These are phyloP conservation scores for Plectropomus leopardus DNA, from an alignment of 2,113 vertebrate species.

Conservation along the genomic window DNA sequence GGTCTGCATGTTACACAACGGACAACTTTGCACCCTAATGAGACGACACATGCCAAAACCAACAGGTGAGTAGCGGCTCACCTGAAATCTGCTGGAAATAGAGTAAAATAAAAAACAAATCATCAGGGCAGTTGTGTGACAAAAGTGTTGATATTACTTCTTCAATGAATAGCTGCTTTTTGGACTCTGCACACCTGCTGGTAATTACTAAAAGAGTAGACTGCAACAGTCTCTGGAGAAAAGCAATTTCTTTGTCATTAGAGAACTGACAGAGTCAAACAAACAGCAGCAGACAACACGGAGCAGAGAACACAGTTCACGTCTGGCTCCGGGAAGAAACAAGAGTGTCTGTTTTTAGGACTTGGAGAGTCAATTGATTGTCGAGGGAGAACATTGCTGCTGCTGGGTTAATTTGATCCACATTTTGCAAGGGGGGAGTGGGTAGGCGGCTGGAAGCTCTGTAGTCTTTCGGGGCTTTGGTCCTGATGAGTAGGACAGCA, in stretches of 20 bases:
- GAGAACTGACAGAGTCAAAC: conserved; percentile 69
- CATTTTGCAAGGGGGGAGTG: conserved; percentile 70
- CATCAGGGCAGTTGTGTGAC: conserved; percentile 18
- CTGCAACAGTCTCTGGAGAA: conserved; percentile 36
- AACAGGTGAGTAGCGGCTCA: conserved; percentile 11
- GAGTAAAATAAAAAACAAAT: conserved; percentile 42
- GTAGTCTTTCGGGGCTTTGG: conserved; percentile 59
- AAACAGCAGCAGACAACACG: conserved; percentile 67
- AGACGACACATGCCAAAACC: conserved; percentile 13
- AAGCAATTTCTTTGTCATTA: conserved; percentile 58
- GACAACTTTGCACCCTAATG: conserved; percentile 17
- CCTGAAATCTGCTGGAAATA: neutral
- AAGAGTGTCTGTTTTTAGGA: conserved; percentile 73
- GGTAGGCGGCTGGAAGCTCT: conserved; percentile 55
- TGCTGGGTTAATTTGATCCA: conserved; percentile 81
- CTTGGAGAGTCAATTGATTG: conserved; percentile 71
- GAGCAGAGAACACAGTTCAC: conserved; percentile 55
- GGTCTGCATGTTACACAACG: neutral
- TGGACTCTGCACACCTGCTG: conserved; percentile 48
- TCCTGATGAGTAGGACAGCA: conserved; percentile 75
- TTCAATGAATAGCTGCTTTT: conserved; percentile 1
- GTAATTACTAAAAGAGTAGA: conserved; percentile 42
- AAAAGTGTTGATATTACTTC: conserved; percentile 42
- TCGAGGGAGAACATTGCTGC: conserved; percentile 75
- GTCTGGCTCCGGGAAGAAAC: conserved; percentile 63